Base-by-base conservation (phyloP, 2,888 invertebrate genomes). In the Rhagium mordax region DNA sequence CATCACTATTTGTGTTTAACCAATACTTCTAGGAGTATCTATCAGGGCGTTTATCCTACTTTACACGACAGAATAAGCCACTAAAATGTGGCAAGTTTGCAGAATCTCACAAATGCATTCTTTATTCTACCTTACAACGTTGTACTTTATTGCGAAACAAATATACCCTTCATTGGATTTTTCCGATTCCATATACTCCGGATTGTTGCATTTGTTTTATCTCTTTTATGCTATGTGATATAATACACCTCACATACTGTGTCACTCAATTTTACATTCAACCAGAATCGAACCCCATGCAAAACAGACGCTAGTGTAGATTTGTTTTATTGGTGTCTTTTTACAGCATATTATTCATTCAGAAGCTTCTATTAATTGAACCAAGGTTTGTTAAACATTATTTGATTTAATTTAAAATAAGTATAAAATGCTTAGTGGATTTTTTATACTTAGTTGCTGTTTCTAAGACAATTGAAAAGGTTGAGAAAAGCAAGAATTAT, bases 151-250 rank as follows among this genome's bases (percentile, higher is more conserved):
- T 55, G 24, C 55, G 55, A 55, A 55, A 24, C 55, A 55, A 55
- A 55, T 27, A 55, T n/a, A 55, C 27, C 55, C 24, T 24, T 55
- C n/a, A 29, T 33, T 15, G 29, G 33, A 59, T 27, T 33, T 33
- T 33, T 29, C 27, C 33, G 33, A 7, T 41, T n/a, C 29, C 15
- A 7, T 33, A 16, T 59, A 59, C 59, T 10, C 1, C 59, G 59
- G 59, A 59, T 59, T 59, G 33, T 59, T 29, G 59, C 1, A 59
- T 59, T 59, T 29, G 15, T 29, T 59, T 59, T 59, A 59, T 59
- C 33, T 18, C 59, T 15, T 59, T 59, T 59, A 33, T 16, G 13
- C 6, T 15, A 7, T 33, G n/a, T 59, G 59, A 59, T 59, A 33
- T 59, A 59, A 59, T 59, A 59, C 18, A 59, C 29, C 33, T 16